Evolutionary conservation across 2,797 vertebrate species (phyloP), one percentile per base, ranked within the genome.

Genomic region (Hemibagrus guttatus): DNA sequence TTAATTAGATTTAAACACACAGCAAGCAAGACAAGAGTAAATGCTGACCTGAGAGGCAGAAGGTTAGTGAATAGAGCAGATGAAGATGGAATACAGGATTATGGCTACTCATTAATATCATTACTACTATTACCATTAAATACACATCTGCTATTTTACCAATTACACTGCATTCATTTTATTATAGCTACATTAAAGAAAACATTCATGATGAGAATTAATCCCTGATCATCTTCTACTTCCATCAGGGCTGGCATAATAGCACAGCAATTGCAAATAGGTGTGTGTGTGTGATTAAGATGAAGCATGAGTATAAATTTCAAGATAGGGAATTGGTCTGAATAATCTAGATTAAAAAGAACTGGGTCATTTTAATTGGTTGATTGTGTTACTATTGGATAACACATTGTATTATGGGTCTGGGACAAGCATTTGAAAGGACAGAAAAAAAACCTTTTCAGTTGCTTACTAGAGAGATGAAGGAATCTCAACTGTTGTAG

Each of bases 1-100:
- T 19, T 66, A 87, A 83, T 87, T 76, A 66, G 59, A 83, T 87
- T 86, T 75, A 76, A 59, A 66, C 21, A 68, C 23, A 63, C 69
- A 84, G 39, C 69, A 75, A 82, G 35, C 42, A 75, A 83, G 72
- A 87, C 26, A 56, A 66, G 80, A 87, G 49, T 56, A 87, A 83
- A 76, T 17, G 71, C 69, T 58, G 61, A 42, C 4, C 80, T 28
- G 19, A 74, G 6, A 82, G 79, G 28, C 58, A 13, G 31, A 63
- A 61, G 64, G 59, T 59, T 56, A 28, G 16, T 2, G 16, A 82
- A 66, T 31, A 82, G 59, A 82, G 75, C 26, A 80, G 84, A 76
- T 75, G 39, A 54, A 82, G 68, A 75, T 42, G 28, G 2, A 66
- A n/a, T 26, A 69, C 12, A 39, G 56, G 52, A 46, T 61, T 26